Evolutionary conservation across 2,797 vertebrate genomes (phyloP).

Genomic region (Molossus alvarezi): DNA sequence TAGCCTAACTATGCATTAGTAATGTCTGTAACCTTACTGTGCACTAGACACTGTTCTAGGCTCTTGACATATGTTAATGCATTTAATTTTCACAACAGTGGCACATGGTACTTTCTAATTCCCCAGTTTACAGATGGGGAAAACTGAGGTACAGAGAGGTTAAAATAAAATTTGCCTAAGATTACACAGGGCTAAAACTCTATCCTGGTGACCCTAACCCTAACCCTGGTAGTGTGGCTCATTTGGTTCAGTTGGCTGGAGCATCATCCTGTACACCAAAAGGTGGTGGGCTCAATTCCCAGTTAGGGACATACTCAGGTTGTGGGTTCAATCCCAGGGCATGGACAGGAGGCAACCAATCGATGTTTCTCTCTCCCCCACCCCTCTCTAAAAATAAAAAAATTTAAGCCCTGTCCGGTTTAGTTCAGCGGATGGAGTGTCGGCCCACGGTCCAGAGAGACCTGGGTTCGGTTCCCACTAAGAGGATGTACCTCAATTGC

Average conservation of each 20-base stretch:
- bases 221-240: too few relatives aligned
- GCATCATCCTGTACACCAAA: neutral
- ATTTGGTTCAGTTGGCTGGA: neutral
- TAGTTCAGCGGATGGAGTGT: too few relatives aligned
- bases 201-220: neutral
- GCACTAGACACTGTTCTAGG: neutral
- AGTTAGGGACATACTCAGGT: neutral
- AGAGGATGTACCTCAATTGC: too few relatives aligned
- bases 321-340: too few relatives aligned
- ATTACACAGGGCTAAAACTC: constrained; percentile 39
- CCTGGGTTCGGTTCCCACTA: too few relatives aligned
- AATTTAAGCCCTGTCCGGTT: too few relatives aligned
- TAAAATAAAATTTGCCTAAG: constrained; percentile 13
- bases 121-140: constrained; percentile 46
- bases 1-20: neutral
- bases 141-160: constrained; percentile 6
- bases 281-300: neutral
- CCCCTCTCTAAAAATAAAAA: too few relatives aligned
- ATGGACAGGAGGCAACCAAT: too few relatives aligned
- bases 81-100: neutral
- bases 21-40: neutral
- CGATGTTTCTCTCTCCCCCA: too few relatives aligned
- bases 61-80: neutral
- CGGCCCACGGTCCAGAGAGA: too few relatives aligned
- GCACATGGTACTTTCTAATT: neutral